Conservation (phyloP, 2,888 invertebrate genomes). For the Drosophila flavopinicola region DNA sequence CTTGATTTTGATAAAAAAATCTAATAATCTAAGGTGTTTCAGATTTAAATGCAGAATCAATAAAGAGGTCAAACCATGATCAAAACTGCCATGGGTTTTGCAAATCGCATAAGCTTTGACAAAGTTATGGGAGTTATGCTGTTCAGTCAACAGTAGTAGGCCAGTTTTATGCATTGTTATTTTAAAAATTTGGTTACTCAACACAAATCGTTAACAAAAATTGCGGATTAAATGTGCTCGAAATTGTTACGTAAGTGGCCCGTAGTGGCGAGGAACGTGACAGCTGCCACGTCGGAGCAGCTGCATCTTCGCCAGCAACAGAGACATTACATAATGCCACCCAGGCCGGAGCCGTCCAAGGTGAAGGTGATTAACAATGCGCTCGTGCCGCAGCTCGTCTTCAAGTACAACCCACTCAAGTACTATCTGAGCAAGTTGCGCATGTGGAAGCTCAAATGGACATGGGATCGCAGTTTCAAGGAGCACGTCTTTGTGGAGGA, state of each 20-base stretch:
- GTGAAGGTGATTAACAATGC: constrained; percentile 27
- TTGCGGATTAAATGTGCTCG: constrained; percentile 34
- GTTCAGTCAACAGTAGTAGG: too few species aligned
- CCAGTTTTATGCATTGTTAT: neutral
- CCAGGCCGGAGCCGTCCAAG: constrained; percentile 8
- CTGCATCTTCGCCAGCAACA: constrained; percentile 6
- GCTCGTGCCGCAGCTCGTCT: constrained; percentile 41
- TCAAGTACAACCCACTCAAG: constrained; percentile 45
- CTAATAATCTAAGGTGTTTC: too few species aligned
- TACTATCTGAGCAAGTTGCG: constrained; percentile 57
- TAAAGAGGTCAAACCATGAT: too few species aligned
- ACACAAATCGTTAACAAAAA: constrained; percentile 1
- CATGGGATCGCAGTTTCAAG: constrained; percentile 50
- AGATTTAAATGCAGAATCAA: too few species aligned
- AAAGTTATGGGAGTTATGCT: too few species aligned
- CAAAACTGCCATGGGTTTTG: too few species aligned
- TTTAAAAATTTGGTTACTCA: constrained; percentile 18
- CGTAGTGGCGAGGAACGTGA: neutral
- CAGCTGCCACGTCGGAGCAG: neutral
- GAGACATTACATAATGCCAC: constrained; percentile 36
- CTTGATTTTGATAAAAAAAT: too few species aligned
- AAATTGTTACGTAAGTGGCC: constrained; percentile 32
- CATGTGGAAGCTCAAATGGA: constrained; percentile 52
- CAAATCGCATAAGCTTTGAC: too few species aligned
- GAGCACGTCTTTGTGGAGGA: constrained; percentile 45